phyloP scores from a whole-genome alignment of 2,797 vertebrate species.

The Gastrophryne carolinensis region DNA sequence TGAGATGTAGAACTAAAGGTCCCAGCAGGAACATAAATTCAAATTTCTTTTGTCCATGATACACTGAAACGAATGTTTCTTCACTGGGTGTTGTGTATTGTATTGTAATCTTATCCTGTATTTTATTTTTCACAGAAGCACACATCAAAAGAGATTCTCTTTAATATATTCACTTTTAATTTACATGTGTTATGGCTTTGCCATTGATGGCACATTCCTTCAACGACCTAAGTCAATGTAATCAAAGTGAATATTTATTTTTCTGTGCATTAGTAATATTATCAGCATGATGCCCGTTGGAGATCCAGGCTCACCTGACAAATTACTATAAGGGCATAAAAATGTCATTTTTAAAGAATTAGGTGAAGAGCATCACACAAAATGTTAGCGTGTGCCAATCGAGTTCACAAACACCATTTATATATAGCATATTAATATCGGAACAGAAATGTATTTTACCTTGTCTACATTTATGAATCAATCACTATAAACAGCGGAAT shows the following conservation, averaged over 20 bases:
- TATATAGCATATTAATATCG: too few relatives aligned
- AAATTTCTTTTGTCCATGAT: too few relatives aligned
- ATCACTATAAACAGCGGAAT: too few relatives aligned
- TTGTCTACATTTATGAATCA: too few relatives aligned
- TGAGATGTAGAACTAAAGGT: too few relatives aligned
- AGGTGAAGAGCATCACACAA: neutral
- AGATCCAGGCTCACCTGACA: neutral
- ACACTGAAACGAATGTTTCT: too few relatives aligned
- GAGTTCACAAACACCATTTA: neutral
- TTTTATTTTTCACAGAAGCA: too few relatives aligned
- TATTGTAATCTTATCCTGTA: too few relatives aligned
- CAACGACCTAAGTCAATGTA: slow-evolving; percentile 6
- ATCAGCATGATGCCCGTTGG: slow-evolving; percentile 14
- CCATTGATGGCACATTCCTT: neutral
- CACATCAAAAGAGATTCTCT: too few relatives aligned
- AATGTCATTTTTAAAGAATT: neutral
- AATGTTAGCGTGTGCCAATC: neutral
- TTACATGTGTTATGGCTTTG: neutral
- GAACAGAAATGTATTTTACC: too few relatives aligned
- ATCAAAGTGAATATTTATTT: slow-evolving; percentile 26
- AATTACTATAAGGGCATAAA: slow-evolving; percentile 11
- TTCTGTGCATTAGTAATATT: slow-evolving; percentile 17
- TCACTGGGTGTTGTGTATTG: too few relatives aligned
- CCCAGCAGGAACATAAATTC: too few relatives aligned
- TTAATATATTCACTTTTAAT: slow-evolving; percentile 2